phyloP scores from a whole-genome alignment of 1,140 invertebrate genomes.

The Ostrea edulis region DNA sequence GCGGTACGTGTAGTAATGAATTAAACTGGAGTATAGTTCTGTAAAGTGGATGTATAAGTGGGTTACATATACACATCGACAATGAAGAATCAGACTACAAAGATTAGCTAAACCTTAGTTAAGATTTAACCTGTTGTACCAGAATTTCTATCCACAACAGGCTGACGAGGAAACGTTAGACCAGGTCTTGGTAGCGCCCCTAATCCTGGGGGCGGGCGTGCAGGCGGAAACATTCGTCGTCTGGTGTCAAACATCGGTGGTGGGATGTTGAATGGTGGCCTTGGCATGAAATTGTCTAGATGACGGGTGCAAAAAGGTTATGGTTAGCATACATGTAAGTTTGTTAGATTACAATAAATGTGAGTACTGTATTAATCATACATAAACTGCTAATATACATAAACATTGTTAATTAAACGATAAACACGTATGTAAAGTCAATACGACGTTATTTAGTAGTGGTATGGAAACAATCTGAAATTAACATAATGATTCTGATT shows the following conservation, averaged over 20 bases:
- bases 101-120: background rate
- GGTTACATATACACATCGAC: no score
- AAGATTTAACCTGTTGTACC: conserved; percentile 21
- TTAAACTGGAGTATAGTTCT: no score
- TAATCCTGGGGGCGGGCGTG: conserved; percentile 6
- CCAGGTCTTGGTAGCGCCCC: background rate
- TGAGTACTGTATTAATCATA: background rate
- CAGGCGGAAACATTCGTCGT: background rate
- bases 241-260: background rate
- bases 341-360: background rate
- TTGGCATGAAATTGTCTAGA: background rate
- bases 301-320: background rate
- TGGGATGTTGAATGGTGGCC: background rate
- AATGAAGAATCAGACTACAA: background rate
- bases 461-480: background rate
- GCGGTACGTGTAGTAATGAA: no score
- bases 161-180: background rate
- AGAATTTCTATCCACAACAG: background rate
- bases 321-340: background rate
- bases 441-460: background rate
- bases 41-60: no score
- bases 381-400: background rate
- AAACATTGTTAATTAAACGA: background rate
- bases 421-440: background rate
- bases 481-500: background rate